Base-by-base conservation (phyloP, 2,888 invertebrate genomes). In the Amiota minor region DNA sequence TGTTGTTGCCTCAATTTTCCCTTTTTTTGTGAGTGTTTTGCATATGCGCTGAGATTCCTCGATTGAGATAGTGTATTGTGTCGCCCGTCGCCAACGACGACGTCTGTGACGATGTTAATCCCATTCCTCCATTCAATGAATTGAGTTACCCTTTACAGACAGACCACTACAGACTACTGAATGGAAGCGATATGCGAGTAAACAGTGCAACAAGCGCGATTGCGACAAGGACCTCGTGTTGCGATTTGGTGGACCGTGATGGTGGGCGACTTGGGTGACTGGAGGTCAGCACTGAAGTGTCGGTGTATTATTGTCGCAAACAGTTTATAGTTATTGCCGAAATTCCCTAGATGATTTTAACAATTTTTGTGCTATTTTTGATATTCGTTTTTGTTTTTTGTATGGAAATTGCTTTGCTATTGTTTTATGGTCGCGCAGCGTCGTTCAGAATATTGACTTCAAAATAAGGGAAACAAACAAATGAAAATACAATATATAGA, bases 301-400 rank as follows among this genome's bases (percentile, higher is more conserved):
- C 16, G 18, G 1, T n/a, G 59, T 20, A 16, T 56, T 59, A 20
- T 59, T 50, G 53, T 59, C 18, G 59, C 59, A 50, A 76, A 81
- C 79, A 84, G 81, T 83, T 83, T 84, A 84, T 84, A 83, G 83
- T 83, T 83, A 83, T 84, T 84, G 83, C 77, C 79, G 77, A 83
- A 84, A 85, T 83, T 83, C 84, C 84, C 85, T 75, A 80, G 81
- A 85, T 81, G 82, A 79, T 75, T 81, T 78, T 78, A 81, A 78
- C 83, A 79, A 80, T 83, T 84, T 84, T 77, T 79, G 73, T 84
- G 80, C 74, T 77, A 77, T 81, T 83, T 81, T 59, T 67, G 11
- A 76, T 75, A 77, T 83, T 84, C 81, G 79, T 81, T 83, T 81
- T 78, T 80, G 77, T 82, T 35, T 35, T 81, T 78, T 78, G 75